These are phyloP conservation scores for Hypena proboscidalis DNA, from an alignment of 2,888 invertebrate genomes.

Conservation along the genomic window DNA sequence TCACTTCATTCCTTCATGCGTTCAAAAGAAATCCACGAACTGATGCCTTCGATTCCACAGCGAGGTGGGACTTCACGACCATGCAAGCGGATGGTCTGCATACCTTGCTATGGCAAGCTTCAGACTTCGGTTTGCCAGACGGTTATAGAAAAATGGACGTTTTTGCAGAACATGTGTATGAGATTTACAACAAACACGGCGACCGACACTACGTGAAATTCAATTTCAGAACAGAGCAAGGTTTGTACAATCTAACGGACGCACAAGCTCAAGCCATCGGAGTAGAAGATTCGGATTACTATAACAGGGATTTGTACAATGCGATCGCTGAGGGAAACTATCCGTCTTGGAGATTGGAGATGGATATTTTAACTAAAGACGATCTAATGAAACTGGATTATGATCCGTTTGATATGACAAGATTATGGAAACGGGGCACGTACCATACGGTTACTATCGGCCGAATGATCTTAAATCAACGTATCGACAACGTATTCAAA, in stretches of 20 bases:
- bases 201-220: constrained; percentile 93
- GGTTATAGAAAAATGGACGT: constrained; percentile 96
- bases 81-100: constrained; percentile 91
- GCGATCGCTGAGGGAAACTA: constrained; percentile 89
- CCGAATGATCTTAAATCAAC: constrained; percentile 55
- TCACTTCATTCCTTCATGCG: constrained; percentile 94
- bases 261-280: constrained; percentile 87
- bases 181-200: constrained; percentile 90
- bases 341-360: constrained; percentile 66
- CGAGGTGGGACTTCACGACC: constrained; percentile 95
- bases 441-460: constrained; percentile 61
- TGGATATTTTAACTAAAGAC: constrained; percentile 59
- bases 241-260: constrained; percentile 89
- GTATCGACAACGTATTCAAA: constrained; percentile 61
- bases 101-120: constrained; percentile 87
- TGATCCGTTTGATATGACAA: constrained; percentile 67
- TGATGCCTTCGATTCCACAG: constrained; percentile 91
- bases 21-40: constrained; percentile 96
- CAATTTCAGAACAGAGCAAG: constrained; percentile 95
- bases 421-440: constrained; percentile 67
- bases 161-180: constrained; percentile 96
- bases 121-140: constrained; percentile 95
- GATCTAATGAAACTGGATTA: constrained; percentile 55
- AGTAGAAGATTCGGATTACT: constrained; percentile 93
- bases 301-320: constrained; percentile 92